Evolutionary conservation across 2,113 vertebrate species (phyloP).

Genomic region (Fulmarus glacialis): DNA sequence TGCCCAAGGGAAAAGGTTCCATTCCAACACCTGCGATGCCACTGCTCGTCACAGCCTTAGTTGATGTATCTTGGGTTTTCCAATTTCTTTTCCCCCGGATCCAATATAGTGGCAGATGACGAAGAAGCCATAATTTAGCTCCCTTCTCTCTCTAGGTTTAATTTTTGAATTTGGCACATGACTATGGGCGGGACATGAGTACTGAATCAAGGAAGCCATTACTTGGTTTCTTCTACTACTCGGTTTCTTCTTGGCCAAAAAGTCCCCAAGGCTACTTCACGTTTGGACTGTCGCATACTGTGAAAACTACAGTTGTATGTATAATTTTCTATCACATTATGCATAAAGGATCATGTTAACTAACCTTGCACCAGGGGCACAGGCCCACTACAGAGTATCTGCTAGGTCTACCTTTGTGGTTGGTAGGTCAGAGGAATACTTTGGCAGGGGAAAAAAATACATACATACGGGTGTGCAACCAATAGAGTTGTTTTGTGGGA

Average conservation of each 20-base stretch:
- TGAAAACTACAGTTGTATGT: neutral
- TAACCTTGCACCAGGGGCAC: neutral
- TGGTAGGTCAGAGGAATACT: neutral
- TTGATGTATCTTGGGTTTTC: neutral
- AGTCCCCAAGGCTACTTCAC: neutral
- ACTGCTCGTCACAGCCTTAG: fast-evolving
- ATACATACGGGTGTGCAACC: neutral
- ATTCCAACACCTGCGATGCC: fast-evolving
- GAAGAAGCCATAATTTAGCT: neutral
- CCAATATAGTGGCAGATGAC: neutral
- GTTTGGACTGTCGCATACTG: neutral
- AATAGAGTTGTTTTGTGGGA: neutral
- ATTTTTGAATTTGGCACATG: neutral
- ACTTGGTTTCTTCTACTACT: neutral
- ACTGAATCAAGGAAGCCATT: neutral
- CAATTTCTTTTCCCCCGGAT: neutral
- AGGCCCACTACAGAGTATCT: neutral
- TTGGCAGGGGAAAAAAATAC: neutral
- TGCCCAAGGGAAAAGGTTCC: neutral
- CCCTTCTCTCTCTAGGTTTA: neutral
- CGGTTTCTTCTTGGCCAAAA: neutral
- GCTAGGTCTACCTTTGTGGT: neutral
- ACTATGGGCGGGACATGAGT: neutral
- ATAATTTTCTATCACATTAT: neutral
- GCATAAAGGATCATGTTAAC: neutral